Percentiles rank a stretch among this genome's conserved stretches.
Evolutionary conservation across 2,797 vertebrate species (phyloP).

Genomic region (Phoxinus dragarum): DNA sequence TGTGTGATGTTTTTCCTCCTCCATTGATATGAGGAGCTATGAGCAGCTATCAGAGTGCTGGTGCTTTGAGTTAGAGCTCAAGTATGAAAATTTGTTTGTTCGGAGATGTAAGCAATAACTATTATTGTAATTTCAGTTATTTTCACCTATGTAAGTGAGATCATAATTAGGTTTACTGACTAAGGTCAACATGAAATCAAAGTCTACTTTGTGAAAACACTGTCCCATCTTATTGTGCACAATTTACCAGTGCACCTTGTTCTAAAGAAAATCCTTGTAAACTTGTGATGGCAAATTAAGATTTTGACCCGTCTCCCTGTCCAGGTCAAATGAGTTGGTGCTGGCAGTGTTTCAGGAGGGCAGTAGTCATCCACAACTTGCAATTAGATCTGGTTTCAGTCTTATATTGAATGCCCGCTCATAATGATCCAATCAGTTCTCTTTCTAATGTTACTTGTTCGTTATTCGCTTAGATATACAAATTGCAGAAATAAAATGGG

Average conservation of each 20-base stretch:
- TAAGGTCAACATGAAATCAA: neutral
- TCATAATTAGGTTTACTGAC: neutral
- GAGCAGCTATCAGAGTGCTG: neutral
- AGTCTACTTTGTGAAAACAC: neutral
- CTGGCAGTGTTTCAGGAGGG: neutral
- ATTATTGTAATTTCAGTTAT: neutral
- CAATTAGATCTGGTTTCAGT: neutral
- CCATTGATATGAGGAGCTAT: neutral
- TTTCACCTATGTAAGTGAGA: neutral
- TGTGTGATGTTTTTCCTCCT: constrained; percentile 27
- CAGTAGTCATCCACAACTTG: neutral
- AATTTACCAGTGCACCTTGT: neutral
- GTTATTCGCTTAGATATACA: neutral
- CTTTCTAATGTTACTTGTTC: neutral
- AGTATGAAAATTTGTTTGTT: neutral
- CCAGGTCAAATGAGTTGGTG: neutral
- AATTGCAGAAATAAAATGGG: neutral
- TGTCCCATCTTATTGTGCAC: neutral
- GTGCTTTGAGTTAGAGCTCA: neutral
- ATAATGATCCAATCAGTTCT: neutral
- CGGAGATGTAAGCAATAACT: neutral
- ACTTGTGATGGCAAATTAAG: neutral
- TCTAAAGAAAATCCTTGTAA: neutral
- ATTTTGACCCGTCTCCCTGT: no score
- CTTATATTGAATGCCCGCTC: neutral